Base-by-base conservation (phyloP, 2,888 invertebrate species). In the Sthenelais limicola region DNA sequence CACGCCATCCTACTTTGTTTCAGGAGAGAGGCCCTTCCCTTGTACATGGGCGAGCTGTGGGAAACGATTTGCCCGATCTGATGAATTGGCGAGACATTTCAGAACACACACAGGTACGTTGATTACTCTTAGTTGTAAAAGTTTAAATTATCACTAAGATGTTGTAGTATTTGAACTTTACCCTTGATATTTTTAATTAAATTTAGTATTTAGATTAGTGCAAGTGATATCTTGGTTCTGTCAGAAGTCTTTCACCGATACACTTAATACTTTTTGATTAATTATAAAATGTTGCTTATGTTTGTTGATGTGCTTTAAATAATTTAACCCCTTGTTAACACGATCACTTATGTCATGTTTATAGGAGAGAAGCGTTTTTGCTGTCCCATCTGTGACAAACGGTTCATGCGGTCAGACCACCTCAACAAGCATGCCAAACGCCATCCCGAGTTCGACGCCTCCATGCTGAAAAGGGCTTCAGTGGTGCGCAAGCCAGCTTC, bases 321-420 rank as follows among this genome's bases (percentile, higher is more conserved):
- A n/a, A n/a, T n/a, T n/a, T n/a, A n/a, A n/a, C n/a, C n/a, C n/a
- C n/a, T n/a, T n/a, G n/a, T n/a, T n/a, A n/a, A n/a, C n/a, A n/a
- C n/a, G n/a, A n/a, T n/a, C n/a, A n/a, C n/a, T n/a, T n/a, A n/a
- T n/a, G n/a, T n/a, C n/a, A n/a, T n/a, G n/a, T 47, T 74, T 79
- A 12, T 75, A 85, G 92, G 91, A 7, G 91, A 92, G 82, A 92
- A 92, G 87, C 91, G 91, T 81, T 92, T 92, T 83, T 87, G 88
- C 30, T 92, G 92, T 84, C 91, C 91, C 1, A 90, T 91, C 62
- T 92, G 92, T 86, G 89, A 89, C 80, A 91, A 91, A 84, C 89
- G 91, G 78, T 92, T 92, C 83, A 92, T 91, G 91, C 87, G 92
- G 73, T 91, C 91, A 79, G 91, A 92, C 82, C 92, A 92, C 83